phyloP scores from a whole-genome alignment of 2,888 invertebrate genomes.

The Rhagophthalmus giganteus region DNA sequence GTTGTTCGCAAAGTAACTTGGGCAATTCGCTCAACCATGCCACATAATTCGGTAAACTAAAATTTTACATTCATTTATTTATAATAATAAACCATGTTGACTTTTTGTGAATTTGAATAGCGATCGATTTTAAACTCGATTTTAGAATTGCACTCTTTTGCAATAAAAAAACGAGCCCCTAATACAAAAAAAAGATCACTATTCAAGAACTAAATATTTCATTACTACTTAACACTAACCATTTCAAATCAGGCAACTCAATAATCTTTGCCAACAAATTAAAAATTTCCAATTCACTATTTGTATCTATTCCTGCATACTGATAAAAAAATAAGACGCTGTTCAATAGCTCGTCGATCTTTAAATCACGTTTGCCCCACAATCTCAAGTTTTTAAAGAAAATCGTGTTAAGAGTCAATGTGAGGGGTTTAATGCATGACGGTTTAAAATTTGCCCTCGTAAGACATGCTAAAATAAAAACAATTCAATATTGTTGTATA shows the following conservation, averaged over 20 bases:
- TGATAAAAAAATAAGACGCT: constrained; percentile 15
- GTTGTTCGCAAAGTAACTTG: constrained; percentile 57
- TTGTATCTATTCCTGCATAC: neutral
- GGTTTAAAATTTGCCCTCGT: constrained; percentile 30
- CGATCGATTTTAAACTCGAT: no score
- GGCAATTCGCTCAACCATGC: constrained; percentile 12
- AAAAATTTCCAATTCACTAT: constrained; percentile 13
- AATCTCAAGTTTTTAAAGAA: constrained; percentile 33
- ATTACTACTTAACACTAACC: no score
- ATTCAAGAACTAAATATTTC: no score
- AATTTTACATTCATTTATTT: neutral
- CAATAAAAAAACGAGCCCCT: no score
- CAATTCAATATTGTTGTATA: neutral
- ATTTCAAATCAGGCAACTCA: constrained; percentile 4
- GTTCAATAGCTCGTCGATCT: constrained; percentile 33
- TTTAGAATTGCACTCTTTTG: no score
- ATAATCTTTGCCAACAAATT: constrained; percentile 14
- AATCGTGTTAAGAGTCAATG: constrained; percentile 2
- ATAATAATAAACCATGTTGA: no score
- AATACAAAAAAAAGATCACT: neutral
- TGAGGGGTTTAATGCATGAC: constrained; percentile 8
- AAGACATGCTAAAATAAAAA: constrained; percentile 35
- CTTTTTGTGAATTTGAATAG: no score
- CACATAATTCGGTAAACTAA: constrained; percentile 3
- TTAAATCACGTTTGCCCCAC: constrained; percentile 39